Conservation (phyloP, 2,797 vertebrate genomes). For the Arctocebus calabarensis region DNA sequence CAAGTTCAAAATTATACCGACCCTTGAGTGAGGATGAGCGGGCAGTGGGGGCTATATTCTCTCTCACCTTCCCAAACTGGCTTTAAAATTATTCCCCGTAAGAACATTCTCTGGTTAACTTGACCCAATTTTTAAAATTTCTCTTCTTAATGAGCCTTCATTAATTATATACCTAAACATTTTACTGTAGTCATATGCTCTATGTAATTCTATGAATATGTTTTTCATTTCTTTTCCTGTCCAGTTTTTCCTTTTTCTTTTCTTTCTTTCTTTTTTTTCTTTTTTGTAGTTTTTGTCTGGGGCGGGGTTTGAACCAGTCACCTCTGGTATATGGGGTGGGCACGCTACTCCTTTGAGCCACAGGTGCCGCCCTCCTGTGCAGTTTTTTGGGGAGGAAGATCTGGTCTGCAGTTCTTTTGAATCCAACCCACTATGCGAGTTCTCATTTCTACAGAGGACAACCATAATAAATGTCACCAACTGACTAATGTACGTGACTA, state of each 20-base stretch:
- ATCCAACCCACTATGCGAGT: not conserved
- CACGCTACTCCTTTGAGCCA: no score
- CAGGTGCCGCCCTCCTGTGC: not conserved
- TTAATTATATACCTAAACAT: conserved; percentile 73
- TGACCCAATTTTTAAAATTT: conserved; percentile 70
- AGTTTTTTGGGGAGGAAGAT: conserved; percentile 44
- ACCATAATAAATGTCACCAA: conserved; percentile 12
- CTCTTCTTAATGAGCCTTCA: conserved; percentile 56
- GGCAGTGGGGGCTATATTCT: not conserved
- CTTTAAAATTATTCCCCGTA: conserved; percentile 47
- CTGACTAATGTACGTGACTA: not conserved
- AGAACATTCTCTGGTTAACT: conserved; percentile 63
- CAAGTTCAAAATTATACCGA: not conserved
- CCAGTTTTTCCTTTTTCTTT: no score
- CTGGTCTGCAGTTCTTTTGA: conserved; percentile 5
- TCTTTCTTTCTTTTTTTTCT: no score
- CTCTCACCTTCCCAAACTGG: conserved; percentile 25
- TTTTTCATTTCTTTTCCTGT: conserved; percentile 45
- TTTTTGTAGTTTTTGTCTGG: no score
- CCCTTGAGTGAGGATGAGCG: not conserved
- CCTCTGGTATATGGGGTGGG: no score
- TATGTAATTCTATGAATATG: conserved; percentile 40
- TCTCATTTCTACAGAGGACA: conserved; percentile 47
- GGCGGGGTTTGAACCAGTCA: no score
- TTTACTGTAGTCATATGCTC: conserved; percentile 39